Evolutionary conservation across 2,113 vertebrate species (phyloP), one percentile per base, ranked within the genome.

Genomic region (Sinocyclocheilus anshuiensis): DNA sequence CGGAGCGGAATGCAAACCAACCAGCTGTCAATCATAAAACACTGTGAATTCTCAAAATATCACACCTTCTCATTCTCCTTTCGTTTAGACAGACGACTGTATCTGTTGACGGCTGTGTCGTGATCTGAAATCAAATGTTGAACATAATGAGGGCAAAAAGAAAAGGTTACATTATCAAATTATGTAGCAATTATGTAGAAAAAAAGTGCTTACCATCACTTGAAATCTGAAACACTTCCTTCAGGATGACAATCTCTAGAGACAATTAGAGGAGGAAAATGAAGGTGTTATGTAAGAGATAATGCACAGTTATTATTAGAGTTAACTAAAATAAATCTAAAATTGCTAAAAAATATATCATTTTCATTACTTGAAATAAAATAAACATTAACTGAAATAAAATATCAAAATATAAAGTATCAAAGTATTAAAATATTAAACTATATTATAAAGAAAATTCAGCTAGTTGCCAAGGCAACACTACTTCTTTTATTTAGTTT

Each of bases 181-280:
- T 6, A 12, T 4, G 6, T 22, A 61, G 53, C 13, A 53, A 50
- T 53, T 20, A 50, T 22, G 24, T 29, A 2, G 4, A 57, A 16
- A 29, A 3, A 69, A 61, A 11, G 29, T 80, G 92, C 96, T 96
- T 93, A 99, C 98, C 98, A 89, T 97, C 95, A 90, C 98, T 99
- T 87, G 98, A 91, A 88, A 99, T 97, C 92, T 98, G 97, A 93
- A 99, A 99, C 91, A 99, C 98, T 95, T 99, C 98, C 92, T 99
- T 99, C 83, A 99, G 93, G 39, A 97, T 99, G 88, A 99, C 1
- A 90, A 99, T 98, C 92, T 99, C 98, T 99, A 93, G 39, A 95
- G 91, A 92, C 53, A 55, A 6, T 55, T 6, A 55, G 53, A 55
- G 45, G 15, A 53, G 45, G 65, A 5, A 33, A 59, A 65, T 29